phyloP scores from a whole-genome alignment of 2,888 invertebrate species.

The Pammene fasciana region DNA sequence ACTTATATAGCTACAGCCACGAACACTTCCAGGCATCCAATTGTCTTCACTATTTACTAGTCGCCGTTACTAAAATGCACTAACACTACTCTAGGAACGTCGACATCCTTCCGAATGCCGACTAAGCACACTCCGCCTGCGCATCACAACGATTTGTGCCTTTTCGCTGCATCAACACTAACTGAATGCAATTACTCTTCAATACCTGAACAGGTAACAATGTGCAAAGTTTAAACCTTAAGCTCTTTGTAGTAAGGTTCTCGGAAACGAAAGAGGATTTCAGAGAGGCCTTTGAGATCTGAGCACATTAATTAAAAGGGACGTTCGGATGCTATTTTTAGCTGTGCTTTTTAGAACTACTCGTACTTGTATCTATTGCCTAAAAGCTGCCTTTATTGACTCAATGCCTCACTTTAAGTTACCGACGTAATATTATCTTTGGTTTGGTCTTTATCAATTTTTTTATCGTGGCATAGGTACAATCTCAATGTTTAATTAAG shows the following conservation, averaged over 20 bases:
- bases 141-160: constrained; percentile 31
- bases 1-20: too few relatives aligned
- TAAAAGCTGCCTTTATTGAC: not conserved
- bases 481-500: too few relatives aligned
- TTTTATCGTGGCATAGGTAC: too few relatives aligned
- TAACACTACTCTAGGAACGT: not conserved
- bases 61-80: not conserved
- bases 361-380: not conserved
- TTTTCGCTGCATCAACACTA: constrained; percentile 39
- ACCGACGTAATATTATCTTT: too few relatives aligned
- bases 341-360: constrained; percentile 1
- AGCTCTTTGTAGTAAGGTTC: not conserved
- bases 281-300: constrained; percentile 17
- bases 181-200: constrained; percentile 34
- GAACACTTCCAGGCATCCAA: too few relatives aligned
- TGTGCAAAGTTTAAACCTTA: not conserved
- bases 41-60: not conserved
- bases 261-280: constrained; percentile 9
- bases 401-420: not conserved
- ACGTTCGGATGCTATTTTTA: not conserved
- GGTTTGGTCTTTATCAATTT: too few relatives aligned
- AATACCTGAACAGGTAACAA: constrained; percentile 9
- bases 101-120: constrained; percentile 10
- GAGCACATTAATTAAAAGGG: constrained; percentile 27
- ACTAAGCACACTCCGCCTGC: constrained; percentile 16